Evolutionary conservation across 2,797 vertebrate genomes (phyloP), one percentile per base, ranked within the genome.

Genomic region (Ceryle rudis): DNA sequence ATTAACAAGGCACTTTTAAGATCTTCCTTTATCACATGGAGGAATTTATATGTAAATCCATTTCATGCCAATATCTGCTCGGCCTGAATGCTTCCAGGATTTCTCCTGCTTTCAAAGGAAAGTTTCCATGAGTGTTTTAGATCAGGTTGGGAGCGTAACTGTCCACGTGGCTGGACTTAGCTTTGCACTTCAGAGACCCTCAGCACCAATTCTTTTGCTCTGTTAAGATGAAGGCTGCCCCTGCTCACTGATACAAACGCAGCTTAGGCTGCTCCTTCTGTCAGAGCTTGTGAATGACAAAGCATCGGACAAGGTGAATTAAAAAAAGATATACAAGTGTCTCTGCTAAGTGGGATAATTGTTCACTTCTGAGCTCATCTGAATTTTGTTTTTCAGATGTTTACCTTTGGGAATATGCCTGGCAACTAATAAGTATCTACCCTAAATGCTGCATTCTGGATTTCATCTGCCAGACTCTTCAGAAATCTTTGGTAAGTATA

Each of bases 331-430:
- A 6, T 9, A 2, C 5, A 16, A 21, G 44, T n/a, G 6, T 22
- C 2, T 25, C 6, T 54, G 41, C 31, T 31, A 57, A 86, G 51
- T 20, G 37, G 4, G 22, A n/a, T 25, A 75, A 51, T 8, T 47
- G 25, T 57, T 86, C 35, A 6, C 8, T 78, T 69, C 11, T 65
- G 70, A 61, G 13, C 29, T 82, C 14, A 11, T 1, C 5, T 14
- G 33, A 67, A n/a, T 69, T 85, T 75, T 86, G 14, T 37, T 96
- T 96, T 89, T 80, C 66, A 61, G 67, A 11, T 79, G 35, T 73
- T 71, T 58, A 21, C 49, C 74, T 71, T 52, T 60, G 83, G 46
- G 65, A 74, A 7, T 25, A 8, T 6, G 2, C 39, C 79, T 39
- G 33, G 29, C 20, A 67, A 8, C 37, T 54, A 55, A 6, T 5